Percentiles rank a stretch among this genome's conserved stretches.
Conservation (phyloP, 2,113 vertebrate genomes). For the Lophochroa leadbeateri region DNA sequence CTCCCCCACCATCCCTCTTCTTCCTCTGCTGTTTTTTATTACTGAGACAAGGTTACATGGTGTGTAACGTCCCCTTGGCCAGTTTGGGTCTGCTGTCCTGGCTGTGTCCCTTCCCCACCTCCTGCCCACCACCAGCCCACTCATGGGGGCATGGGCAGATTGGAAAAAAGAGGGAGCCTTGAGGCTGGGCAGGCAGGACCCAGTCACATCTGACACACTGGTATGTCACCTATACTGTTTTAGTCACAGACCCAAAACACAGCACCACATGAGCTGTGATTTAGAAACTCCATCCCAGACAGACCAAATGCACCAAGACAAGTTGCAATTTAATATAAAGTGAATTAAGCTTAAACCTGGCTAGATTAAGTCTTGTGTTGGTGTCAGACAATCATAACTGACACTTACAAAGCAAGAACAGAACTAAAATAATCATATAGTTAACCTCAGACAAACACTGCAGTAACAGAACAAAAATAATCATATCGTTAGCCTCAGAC, state of each 20-base stretch:
- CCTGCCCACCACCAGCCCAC: not conserved
- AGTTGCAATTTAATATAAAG: not conserved
- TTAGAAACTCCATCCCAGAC: not conserved
- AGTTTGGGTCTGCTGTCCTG: not conserved
- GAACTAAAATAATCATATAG: not conserved
- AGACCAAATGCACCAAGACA: not conserved
- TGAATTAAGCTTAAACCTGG: not conserved
- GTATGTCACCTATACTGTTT: not conserved
- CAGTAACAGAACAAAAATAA: not conserved
- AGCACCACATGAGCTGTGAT: accelerated
- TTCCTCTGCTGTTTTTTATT: not conserved
- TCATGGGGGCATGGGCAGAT: not conserved
- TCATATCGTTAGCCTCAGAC: not conserved
- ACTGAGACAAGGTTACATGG: not conserved
- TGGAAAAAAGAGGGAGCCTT: not conserved
- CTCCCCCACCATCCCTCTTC: not conserved
- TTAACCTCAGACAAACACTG: not conserved
- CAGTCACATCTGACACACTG: not conserved
- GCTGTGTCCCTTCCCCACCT: not conserved
- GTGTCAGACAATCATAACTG: not conserved
- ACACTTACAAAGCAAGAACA: not conserved
- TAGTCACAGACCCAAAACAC: not conserved
- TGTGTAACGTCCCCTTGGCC: not conserved
- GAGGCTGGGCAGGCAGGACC: not conserved
- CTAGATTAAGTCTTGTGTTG: not conserved